Conservation (phyloP, 2,797 vertebrate genomes). For the Falco peregrinus region DNA sequence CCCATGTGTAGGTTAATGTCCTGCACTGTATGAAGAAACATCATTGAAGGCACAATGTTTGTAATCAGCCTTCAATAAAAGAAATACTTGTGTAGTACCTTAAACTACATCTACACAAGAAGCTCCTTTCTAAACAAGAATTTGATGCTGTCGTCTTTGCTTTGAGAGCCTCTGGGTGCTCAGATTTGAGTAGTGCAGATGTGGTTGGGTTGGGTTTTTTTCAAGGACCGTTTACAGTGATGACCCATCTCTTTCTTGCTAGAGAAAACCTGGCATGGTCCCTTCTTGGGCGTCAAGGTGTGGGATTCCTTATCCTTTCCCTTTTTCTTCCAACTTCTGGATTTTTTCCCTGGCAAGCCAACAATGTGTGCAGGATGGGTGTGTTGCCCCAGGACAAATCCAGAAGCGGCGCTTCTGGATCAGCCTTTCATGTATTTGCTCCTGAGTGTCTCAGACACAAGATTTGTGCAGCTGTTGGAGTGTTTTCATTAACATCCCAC, state of each 20-base stretch:
- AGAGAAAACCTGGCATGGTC: not conserved
- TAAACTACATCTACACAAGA: not conserved
- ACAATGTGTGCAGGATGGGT: not conserved
- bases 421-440: rapidly evolving
- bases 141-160: not conserved
- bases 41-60: not conserved
- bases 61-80: not conserved
- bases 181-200: not conserved
- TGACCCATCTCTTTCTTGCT: not conserved
- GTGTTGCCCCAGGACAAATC: not conserved
- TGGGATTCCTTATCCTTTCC: not conserved
- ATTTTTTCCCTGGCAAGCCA: not conserved
- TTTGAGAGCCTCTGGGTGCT: not conserved
- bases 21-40: not conserved
- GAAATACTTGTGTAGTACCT: not conserved
- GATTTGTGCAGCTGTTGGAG: not conserved
- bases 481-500: not conserved
- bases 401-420: not conserved
- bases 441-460: not conserved
- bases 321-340: not conserved
- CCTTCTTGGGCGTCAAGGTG: not conserved
- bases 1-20: not conserved
- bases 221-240: rapidly evolving
- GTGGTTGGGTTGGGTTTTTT: not conserved
- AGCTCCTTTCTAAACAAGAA: not conserved